Evolutionary conservation across 2,888 invertebrate species (phyloP).

Genomic region (Entomobrya multifasciata): DNA sequence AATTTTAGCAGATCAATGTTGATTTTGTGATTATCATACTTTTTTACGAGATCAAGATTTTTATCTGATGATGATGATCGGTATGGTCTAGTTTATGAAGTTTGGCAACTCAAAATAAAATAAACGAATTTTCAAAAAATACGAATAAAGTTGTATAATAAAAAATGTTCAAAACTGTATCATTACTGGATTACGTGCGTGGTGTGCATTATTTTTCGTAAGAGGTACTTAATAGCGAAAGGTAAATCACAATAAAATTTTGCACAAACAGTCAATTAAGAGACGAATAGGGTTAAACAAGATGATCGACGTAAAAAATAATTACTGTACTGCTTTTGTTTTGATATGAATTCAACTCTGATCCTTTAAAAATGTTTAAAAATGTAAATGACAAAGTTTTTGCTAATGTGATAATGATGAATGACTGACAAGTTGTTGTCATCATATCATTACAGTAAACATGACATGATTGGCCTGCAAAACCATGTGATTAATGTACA

Average conservation of each 20-base stretch:
- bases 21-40: neutral
- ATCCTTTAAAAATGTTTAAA: no score
- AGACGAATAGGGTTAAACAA: constrained; percentile 24
- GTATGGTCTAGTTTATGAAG: constrained; percentile 48
- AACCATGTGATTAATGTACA: neutral
- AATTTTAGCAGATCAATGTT: neutral
- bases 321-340: constrained; percentile 23
- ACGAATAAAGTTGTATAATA: constrained; percentile 24
- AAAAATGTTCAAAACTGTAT: constrained; percentile 40
- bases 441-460: neutral
- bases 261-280: neutral
- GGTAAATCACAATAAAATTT: neutral
- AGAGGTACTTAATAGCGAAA: neutral
- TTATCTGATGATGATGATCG: constrained; percentile 30
- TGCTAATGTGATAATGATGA: neutral
- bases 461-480: neutral
- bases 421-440: neutral
- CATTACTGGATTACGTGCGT: constrained; percentile 15
- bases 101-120: constrained; percentile 33
- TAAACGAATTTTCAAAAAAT: neutral
- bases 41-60: constrained; percentile 23
- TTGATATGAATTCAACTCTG: constrained; percentile 21
- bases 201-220: neutral
- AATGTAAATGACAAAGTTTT: neutral
- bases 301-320: constrained; percentile 11